Percentiles rank a stretch among this genome's conserved stretches.
Conservation (phyloP, 30 jellyfish, hydroid and myxozoan genomes). For the Aurelia coerulea region DNA sequence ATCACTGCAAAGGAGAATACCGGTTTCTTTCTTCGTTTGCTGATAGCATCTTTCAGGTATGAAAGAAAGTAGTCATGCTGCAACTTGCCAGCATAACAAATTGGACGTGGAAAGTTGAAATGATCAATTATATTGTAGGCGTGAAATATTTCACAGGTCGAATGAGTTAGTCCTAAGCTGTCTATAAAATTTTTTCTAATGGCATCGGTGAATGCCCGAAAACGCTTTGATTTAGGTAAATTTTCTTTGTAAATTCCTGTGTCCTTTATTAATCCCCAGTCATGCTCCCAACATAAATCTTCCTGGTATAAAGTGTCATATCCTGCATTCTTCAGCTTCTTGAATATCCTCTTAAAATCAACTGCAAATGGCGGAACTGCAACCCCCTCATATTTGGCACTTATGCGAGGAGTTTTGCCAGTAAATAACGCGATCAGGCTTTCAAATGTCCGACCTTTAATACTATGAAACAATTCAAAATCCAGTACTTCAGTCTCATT, state of each 20-base stretch:
- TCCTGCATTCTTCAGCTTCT: slow-evolving; percentile 32
- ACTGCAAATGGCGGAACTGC: slow-evolving; percentile 61
- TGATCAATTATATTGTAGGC: slow-evolving; percentile 53
- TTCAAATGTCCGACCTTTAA: slow-evolving; percentile 77
- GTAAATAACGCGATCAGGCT: slow-evolving; percentile 68
- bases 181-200: slow-evolving; percentile 36
- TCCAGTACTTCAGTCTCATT: slow-evolving; percentile 55
- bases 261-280: slow-evolving; percentile 77
- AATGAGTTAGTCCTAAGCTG: slow-evolving; percentile 61
- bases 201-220: slow-evolving; percentile 47
- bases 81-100: slow-evolving; percentile 61
- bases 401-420: slow-evolving; percentile 47
- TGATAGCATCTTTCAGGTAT: slow-evolving; percentile 14
- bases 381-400: slow-evolving; percentile 42
- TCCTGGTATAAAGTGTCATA: slow-evolving; percentile 79
- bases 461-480: slow-evolving; percentile 64
- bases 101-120: slow-evolving; percentile 46
- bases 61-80: slow-evolving; percentile 59
- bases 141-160: slow-evolving; percentile 68
- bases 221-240: slow-evolving; percentile 9
- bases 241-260: slow-evolving; percentile 39
- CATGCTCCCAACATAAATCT: slow-evolving; percentile 77
- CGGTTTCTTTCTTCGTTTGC: slow-evolving; percentile 2
- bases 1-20: slow-evolving; percentile 49
- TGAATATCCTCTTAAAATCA: slow-evolving; percentile 27